Conservation (phyloP, 2,113 vertebrate genomes). For the Thinocorus orbignyianus region DNA sequence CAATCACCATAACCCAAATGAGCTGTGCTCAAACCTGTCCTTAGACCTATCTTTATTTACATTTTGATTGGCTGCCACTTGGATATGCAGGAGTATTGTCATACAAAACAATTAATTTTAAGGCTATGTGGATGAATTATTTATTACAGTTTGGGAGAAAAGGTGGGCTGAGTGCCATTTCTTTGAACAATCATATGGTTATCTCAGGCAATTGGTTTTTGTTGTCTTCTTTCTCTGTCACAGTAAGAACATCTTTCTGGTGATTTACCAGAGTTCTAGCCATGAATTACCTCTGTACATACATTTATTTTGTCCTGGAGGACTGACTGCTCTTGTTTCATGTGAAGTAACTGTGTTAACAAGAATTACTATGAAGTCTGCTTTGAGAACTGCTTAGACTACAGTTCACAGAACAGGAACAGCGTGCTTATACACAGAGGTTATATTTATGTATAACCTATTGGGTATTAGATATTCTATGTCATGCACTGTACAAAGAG, state of each 20-base stretch:
- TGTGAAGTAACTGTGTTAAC: background rate
- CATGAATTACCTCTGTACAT: background rate
- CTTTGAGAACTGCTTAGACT: background rate
- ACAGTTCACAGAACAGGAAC: background rate
- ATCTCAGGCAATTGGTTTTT: background rate
- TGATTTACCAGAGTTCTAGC: background rate
- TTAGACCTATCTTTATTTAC: conserved; percentile 3
- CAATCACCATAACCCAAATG: background rate
- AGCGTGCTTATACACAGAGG: background rate
- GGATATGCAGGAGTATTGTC: background rate
- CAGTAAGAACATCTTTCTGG: background rate
- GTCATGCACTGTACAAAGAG: background rate
- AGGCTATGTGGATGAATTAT: background rate
- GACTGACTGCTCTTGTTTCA: background rate
- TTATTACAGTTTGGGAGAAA: background rate
- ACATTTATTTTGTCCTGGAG: background rate
- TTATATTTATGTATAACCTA: background rate
- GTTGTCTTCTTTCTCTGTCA: background rate
- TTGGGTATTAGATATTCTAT: background rate
- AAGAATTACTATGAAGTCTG: background rate
- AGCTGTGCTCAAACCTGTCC: background rate
- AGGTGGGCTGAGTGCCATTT: background rate
- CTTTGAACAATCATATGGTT: background rate
- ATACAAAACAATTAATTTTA: background rate
- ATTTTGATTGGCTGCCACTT: conserved; percentile 32